These are phyloP conservation scores for Pseudomugil tenellus DNA, from an alignment of 2,797 vertebrate species.

Conservation along the genomic window DNA sequence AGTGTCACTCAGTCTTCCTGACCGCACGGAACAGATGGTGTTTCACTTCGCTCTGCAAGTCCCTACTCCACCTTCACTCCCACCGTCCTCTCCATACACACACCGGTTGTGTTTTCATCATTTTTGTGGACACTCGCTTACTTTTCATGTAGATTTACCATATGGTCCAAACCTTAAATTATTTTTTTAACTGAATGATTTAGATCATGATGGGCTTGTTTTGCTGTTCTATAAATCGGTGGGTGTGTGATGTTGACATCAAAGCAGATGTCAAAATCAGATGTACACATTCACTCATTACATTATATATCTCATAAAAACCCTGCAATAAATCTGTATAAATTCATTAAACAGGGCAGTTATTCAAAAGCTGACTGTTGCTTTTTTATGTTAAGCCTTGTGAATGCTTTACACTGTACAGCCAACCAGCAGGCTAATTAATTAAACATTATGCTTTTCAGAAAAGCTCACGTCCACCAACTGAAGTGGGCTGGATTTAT, in stretches of 20 bases:
- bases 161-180: background rate
- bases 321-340: no score
- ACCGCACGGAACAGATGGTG: conserved; percentile 59
- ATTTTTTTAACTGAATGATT: background rate
- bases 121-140: background rate
- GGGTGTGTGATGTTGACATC: background rate
- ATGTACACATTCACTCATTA: background rate
- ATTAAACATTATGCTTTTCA: background rate
- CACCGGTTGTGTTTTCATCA: background rate
- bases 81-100: conserved; percentile 30
- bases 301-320: background rate
- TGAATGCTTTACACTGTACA: background rate
- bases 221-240: background rate
- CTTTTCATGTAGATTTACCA: background rate
- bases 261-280: background rate
- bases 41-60: conserved; percentile 48
- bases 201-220: conserved; percentile 1
- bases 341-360: no score
- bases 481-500: no score
- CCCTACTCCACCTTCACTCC: conserved; percentile 29
- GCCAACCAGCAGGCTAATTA: background rate
- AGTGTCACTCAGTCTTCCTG: conserved; percentile 43
- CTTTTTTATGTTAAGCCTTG: background rate
- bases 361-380: background rate
- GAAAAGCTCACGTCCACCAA: no score